Conservation (phyloP, 2,113 vertebrate genomes). For the Cyprinodon brontotheroides region DNA sequence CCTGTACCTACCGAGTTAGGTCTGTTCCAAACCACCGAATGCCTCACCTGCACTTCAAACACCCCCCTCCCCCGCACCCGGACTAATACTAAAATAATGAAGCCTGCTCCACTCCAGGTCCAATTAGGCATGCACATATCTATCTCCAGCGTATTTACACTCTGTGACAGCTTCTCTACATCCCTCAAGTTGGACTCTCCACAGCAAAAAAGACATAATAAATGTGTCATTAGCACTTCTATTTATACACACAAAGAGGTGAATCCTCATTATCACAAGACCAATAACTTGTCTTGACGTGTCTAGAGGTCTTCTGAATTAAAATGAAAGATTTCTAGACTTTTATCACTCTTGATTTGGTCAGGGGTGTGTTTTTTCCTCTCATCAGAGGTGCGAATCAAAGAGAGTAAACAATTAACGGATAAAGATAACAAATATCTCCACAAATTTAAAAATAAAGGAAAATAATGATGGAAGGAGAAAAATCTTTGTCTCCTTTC, state of each 20-base stretch:
- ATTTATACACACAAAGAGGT: slow-evolving; percentile 75
- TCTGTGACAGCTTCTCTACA: slow-evolving; percentile 49
- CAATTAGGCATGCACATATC: slow-evolving; percentile 70
- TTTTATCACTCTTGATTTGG: slow-evolving; percentile 49
- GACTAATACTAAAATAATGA: slow-evolving; percentile 80
- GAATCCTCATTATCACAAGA: slow-evolving; percentile 77
- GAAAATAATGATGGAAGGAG: neutral
- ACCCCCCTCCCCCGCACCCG: slow-evolving; percentile 52
- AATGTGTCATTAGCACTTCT: slow-evolving; percentile 80
- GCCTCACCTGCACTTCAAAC: slow-evolving; percentile 59
- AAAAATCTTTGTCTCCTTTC: neutral
- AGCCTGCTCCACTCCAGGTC: slow-evolving; percentile 46
- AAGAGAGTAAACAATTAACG: slow-evolving; percentile 67
- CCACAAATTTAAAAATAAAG: slow-evolving; percentile 34
- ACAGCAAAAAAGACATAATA: slow-evolving; percentile 52
- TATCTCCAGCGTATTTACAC: slow-evolving; percentile 70
- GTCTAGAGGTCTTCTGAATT: slow-evolving; percentile 27
- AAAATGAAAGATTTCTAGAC: slow-evolving; percentile 38
- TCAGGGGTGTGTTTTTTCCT: slow-evolving; percentile 24
- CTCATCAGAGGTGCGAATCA: slow-evolving; percentile 64
- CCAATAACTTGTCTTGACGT: slow-evolving; percentile 65
- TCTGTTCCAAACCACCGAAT: slow-evolving; percentile 61
- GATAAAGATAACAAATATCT: slow-evolving; percentile 39
- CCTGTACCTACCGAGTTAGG: slow-evolving; percentile 75
- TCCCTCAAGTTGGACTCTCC: slow-evolving; percentile 59